Conservation (phyloP, 2,113 vertebrate species). For the Apistogramma diplotaenia region DNA sequence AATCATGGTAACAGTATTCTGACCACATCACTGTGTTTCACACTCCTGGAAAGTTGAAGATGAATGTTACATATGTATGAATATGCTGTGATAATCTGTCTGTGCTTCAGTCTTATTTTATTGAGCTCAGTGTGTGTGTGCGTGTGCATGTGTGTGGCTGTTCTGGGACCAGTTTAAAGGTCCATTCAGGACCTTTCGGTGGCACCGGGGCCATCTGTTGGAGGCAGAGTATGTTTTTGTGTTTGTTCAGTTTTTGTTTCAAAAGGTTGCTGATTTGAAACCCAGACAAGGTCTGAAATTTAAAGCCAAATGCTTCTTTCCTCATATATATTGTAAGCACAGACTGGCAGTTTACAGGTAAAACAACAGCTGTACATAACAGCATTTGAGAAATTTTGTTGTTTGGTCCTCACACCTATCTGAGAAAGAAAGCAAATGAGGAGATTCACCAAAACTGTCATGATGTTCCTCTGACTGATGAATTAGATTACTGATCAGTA, state of each 20-base stretch:
- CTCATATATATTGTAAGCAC: background rate
- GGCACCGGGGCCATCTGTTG: background rate
- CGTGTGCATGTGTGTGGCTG: background rate
- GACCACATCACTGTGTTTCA: constrained; percentile 63
- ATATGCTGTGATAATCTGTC: constrained; percentile 8
- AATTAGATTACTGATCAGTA: background rate
- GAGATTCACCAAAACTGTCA: background rate
- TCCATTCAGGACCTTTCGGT: background rate
- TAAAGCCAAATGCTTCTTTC: background rate
- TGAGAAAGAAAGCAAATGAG: background rate
- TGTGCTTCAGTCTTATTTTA: constrained; percentile 16
- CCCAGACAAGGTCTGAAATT: background rate
- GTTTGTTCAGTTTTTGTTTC: background rate
- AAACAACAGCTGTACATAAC: background rate
- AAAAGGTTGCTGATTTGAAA: background rate
- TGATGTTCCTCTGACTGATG: too few relatives aligned
- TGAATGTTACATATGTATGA: constrained; percentile 17
- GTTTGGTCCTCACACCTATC: background rate
- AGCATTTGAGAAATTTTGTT: too few relatives aligned
- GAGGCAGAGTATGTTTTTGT: background rate
- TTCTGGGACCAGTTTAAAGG: background rate
- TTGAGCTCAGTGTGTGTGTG: background rate
- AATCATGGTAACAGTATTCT: constrained; percentile 2
- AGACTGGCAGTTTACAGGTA: background rate
- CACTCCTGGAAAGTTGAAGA: constrained; percentile 6